Conservation (phyloP, 2,797 vertebrate species). For the Spheniscus humboldti region DNA sequence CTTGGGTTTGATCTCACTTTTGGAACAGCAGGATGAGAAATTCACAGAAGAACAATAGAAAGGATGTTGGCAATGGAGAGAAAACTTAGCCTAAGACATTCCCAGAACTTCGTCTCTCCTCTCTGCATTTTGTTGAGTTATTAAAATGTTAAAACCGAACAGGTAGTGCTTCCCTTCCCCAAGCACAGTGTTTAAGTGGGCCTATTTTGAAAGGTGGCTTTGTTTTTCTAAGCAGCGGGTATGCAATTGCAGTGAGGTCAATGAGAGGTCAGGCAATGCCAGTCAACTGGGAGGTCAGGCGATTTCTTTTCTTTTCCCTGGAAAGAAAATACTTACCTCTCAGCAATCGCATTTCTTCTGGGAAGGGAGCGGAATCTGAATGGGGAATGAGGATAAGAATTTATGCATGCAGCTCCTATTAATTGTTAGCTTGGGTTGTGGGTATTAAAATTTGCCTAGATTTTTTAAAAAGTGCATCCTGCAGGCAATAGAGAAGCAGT, state of each 20-base stretch:
- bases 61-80: not conserved
- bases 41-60: not conserved
- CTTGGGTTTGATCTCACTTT: not conserved
- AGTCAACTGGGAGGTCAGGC: conserved; percentile 1
- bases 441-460: conserved; percentile 3
- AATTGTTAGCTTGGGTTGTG: conserved; percentile 6
- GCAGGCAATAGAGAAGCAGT: not conserved
- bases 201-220: conserved; percentile 15
- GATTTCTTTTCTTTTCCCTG: not conserved
- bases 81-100: not conserved
- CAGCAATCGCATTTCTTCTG: conserved; percentile 17
- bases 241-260: not conserved
- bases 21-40: not conserved
- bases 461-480: not conserved
- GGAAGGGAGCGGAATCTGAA: not conserved
- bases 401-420: conserved; percentile 7
- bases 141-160: conserved; percentile 1
- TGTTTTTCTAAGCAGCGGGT: conserved; percentile 26
- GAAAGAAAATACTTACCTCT: conserved; percentile 17
- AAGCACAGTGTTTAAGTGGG: not conserved
- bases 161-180: not conserved
- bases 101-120: not conserved
- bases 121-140: not conserved
- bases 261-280: conserved; percentile 26
- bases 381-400: not conserved